phyloP scores from a whole-genome alignment of 2,113 vertebrate species.

The Origma solitaria region DNA sequence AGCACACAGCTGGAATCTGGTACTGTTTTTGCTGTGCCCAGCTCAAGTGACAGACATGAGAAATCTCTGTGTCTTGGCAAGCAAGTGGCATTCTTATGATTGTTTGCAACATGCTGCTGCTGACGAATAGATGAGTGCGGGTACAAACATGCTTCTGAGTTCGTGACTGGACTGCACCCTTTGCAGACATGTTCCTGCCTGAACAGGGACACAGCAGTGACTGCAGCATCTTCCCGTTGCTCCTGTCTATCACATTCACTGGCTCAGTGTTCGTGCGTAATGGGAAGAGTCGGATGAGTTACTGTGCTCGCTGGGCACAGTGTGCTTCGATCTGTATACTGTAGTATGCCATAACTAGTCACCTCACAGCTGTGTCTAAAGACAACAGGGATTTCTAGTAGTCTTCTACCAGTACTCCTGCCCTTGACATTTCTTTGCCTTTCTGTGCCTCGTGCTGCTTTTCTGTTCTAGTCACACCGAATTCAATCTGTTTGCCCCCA shows the following conservation, averaged over 20 bases:
- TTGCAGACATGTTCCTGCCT: constrained; percentile 27
- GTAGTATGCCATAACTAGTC: neutral
- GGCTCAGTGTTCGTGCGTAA: neutral
- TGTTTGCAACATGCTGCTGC: neutral
- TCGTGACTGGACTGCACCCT: constrained; percentile 25
- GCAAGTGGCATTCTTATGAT: neutral
- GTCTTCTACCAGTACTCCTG: neutral
- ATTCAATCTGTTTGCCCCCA: neutral
- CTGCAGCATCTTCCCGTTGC: neutral
- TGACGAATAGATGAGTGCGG: neutral
- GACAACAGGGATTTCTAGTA: neutral
- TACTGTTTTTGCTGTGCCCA: neutral
- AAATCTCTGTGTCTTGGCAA: constrained; percentile 21
- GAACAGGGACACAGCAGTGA: neutral
- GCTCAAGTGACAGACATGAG: constrained; percentile 20
- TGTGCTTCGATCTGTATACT: neutral
- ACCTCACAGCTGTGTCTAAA: neutral
- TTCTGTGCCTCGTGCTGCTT: neutral
- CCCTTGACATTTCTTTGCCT: neutral
- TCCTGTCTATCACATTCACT: neutral
- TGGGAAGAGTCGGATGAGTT: neutral
- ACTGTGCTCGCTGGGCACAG: neutral
- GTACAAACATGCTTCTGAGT: constrained; percentile 37
- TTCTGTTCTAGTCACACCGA: neutral
- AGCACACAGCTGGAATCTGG: constrained; percentile 5